Evolutionary conservation across 2,888 invertebrate genomes (phyloP).

Genomic region (Volucella inanis): DNA sequence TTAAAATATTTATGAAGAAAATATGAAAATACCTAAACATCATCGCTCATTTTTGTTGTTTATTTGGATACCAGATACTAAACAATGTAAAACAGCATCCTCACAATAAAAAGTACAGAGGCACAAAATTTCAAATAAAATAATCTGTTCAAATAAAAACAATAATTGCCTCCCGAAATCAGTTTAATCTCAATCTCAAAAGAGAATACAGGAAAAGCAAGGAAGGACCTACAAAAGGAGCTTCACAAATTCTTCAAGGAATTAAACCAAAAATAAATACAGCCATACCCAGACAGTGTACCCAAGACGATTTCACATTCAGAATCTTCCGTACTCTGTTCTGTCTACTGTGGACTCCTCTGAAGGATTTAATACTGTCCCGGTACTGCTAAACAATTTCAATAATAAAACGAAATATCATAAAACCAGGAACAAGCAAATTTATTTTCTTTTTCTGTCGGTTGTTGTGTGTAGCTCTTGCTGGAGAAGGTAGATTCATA

Average conservation of each 20-base stretch:
- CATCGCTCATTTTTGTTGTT: too few relatives aligned
- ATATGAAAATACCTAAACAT: too few relatives aligned
- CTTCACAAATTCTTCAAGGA: conserved; percentile 6
- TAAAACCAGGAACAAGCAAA: conserved; percentile 44
- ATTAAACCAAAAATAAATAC: conserved; percentile 37
- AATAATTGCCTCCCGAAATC: conserved; percentile 21
- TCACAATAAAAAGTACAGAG: not conserved
- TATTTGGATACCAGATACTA: not conserved
- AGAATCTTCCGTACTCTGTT: too few relatives aligned
- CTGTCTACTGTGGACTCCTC: conserved; percentile 30
- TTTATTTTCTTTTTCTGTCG: conserved; percentile 13
- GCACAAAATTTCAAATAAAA: not conserved
- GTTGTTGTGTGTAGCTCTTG: not conserved
- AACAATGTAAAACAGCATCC: not conserved
- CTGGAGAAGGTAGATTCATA: not conserved
- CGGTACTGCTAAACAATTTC: conserved; percentile 17
- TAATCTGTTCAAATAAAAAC: conserved; percentile 50
- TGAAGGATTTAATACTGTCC: conserved; percentile 49
- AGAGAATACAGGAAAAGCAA: not conserved
- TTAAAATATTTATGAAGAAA: too few relatives aligned
- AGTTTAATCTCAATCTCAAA: conserved; percentile 33
- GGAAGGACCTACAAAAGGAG: not conserved
- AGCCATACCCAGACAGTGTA: not conserved
- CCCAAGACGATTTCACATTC: not conserved
- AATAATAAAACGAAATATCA: conserved; percentile 48